Base-by-base conservation (phyloP, 2,797 vertebrate species). In the Hypotaenidia philippensis region DNA sequence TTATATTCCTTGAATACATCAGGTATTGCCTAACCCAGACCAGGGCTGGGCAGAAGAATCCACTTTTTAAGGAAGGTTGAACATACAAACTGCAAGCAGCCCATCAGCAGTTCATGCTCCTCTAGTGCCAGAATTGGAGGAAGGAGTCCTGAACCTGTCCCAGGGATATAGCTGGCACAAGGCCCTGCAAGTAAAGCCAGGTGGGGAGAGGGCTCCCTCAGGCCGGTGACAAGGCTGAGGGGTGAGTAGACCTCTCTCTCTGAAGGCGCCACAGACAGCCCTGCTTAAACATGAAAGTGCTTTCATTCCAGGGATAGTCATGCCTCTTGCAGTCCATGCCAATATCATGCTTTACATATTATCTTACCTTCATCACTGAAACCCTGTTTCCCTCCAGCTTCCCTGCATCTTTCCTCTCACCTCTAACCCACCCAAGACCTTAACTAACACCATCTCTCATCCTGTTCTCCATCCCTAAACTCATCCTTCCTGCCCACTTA, bases 311-410 rank as follows among this genome's bases (percentile, higher is more conserved):
- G 34, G 45, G 50, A 47, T 53, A 94, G 56, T 71, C 95, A 97
- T 96, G 93, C 85, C 95, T 96, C 87, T 95, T 96, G 76, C 94
- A 96, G 64, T 96, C 68, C 97, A 97, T 96, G 95, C 94, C 94
- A 88, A 65, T 90, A 84, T 94, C 95, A 97, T 96, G 94, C 93
- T 94, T 96, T 94, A 90, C 40, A 70, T 71, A 75, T 56, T 74
- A 49, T 97, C 95, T 97, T 95, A 89, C 91, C 94, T 96, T 87
- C n/a, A 45, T 88, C 45, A 94, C 87, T 96, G 87, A 89, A 93
- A 96, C 74, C 19, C 69, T 74, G 45, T 70, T 91, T 82, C 76
- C 76, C 77, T 94, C n/a, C 83, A 91, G 45, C 41, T 79, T 83
- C 52, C 64, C 60, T 56, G 19, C 4, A 44, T 53, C 71, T 56